Conservation (phyloP, 2,888 invertebrate genomes). For the Eutolmus rufibarbis region DNA sequence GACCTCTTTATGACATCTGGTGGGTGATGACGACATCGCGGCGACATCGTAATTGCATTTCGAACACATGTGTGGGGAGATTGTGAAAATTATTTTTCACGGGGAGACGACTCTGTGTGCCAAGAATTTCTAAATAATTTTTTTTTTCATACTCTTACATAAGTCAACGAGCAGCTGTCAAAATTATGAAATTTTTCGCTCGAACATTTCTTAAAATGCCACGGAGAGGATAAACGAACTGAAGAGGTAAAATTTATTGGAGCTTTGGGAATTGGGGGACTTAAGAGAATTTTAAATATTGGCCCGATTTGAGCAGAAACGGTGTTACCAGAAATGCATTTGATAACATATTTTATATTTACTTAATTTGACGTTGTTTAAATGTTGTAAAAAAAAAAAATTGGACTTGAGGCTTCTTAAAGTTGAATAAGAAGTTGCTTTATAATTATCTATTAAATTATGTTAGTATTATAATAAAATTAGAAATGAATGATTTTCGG, state of each 20-base stretch:
- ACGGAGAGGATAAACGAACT: neutral
- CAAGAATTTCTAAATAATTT: constrained; percentile 26
- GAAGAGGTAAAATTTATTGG: neutral
- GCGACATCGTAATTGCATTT: constrained; percentile 19
- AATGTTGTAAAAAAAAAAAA: no score
- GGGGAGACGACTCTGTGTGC: constrained; percentile 13
- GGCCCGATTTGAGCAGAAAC: neutral
- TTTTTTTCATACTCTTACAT: neutral
- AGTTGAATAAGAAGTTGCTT: no score
- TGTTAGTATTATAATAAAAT: no score
- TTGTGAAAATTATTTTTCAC: neutral
- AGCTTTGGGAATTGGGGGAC: neutral
- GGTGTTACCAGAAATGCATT: neutral
- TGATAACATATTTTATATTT: neutral
- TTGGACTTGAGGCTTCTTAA: no score
- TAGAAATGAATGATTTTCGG: no score
- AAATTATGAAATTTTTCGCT: constrained; percentile 29
- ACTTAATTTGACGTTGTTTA: no score
- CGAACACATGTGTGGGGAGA: neutral
- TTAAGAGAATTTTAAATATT: neutral
- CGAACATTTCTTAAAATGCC: neutral
- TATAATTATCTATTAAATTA: no score
- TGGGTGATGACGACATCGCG: constrained; percentile 29
- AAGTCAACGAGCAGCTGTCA: constrained; percentile 9
- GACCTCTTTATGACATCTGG: neutral